Conservation (phyloP, 2,888 invertebrate species). For the Heliconius erato region DNA sequence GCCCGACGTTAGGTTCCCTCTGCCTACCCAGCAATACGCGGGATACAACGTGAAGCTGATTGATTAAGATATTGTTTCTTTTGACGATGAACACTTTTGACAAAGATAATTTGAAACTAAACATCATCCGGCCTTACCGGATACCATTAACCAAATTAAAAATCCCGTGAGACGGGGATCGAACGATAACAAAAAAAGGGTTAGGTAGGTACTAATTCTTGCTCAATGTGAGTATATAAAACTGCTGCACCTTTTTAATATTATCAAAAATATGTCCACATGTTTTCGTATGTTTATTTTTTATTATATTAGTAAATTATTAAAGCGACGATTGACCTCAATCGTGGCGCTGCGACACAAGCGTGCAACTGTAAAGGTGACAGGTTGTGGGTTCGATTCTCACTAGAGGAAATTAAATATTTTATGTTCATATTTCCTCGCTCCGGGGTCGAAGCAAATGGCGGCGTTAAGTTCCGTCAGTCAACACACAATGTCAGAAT, state of each 20-base stretch:
- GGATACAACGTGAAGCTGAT: neutral
- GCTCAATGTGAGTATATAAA: neutral
- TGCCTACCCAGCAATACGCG: neutral
- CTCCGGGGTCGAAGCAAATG: no score
- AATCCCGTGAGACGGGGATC: neutral
- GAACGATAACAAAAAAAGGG: neutral
- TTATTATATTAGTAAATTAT: no score
- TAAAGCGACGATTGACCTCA: no score
- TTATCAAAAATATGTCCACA: no score
- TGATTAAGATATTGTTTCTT: neutral
- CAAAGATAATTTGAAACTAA: neutral
- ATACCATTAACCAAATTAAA: slow-evolving; percentile 5
- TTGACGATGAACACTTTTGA: neutral
- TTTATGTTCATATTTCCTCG: no score
- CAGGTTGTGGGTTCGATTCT: no score
- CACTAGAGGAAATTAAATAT: no score
- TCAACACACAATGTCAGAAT: no score
- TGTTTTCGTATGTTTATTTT: neutral
- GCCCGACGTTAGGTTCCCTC: neutral
- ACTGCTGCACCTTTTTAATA: neutral
- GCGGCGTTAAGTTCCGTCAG: no score
- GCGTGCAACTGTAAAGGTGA: no score
- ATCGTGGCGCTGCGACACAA: no score
- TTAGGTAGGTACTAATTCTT: neutral
- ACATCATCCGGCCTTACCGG: slow-evolving; percentile 6